Conservation (phyloP, 2,113 vertebrate genomes). For the Gallinago undulata region DNA sequence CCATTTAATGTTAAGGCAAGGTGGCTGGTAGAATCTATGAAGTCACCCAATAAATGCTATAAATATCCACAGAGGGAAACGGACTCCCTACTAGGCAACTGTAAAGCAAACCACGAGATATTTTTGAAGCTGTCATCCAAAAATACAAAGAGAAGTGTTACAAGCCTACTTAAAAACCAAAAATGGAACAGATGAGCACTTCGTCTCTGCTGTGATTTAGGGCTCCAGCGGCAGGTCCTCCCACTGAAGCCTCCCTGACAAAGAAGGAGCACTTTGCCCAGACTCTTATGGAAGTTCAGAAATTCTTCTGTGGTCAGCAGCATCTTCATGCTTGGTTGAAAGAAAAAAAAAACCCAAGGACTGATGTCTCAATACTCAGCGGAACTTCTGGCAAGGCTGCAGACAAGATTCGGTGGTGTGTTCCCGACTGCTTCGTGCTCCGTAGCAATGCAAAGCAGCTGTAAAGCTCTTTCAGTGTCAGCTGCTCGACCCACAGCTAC, state of each 20-base stretch:
- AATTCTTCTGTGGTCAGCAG: conserved; percentile 41
- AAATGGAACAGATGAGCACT: conserved; percentile 47
- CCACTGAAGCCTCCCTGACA: neutral
- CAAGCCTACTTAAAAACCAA: conserved; percentile 36
- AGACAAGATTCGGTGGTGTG: neutral
- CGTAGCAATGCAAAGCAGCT: conserved; percentile 21
- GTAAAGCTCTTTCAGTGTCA: neutral
- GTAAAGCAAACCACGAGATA: conserved; percentile 27
- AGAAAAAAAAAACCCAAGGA: neutral
- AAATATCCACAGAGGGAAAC: conserved; percentile 39
- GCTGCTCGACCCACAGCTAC: neutral
- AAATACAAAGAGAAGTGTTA: conserved; percentile 54
- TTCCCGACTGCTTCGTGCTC: neutral
- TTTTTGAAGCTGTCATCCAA: conserved; percentile 46
- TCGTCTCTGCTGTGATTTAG: conserved; percentile 33
- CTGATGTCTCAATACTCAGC: neutral
- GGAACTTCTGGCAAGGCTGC: conserved; percentile 23
- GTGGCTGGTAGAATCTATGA: conserved; percentile 3
- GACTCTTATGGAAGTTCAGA: conserved; percentile 19
- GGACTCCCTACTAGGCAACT: conserved; percentile 43
- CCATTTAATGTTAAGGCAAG: neutral
- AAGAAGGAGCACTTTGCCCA: neutral
- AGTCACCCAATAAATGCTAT: conserved; percentile 26
- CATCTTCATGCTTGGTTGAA: conserved; percentile 19
- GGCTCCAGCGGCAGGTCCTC: neutral